Percentiles rank a stretch among this genome's conserved stretches.
These are phyloP conservation scores for Lepidonotus clava DNA, from an alignment of 2,888 invertebrate species.

Conservation along the genomic window DNA sequence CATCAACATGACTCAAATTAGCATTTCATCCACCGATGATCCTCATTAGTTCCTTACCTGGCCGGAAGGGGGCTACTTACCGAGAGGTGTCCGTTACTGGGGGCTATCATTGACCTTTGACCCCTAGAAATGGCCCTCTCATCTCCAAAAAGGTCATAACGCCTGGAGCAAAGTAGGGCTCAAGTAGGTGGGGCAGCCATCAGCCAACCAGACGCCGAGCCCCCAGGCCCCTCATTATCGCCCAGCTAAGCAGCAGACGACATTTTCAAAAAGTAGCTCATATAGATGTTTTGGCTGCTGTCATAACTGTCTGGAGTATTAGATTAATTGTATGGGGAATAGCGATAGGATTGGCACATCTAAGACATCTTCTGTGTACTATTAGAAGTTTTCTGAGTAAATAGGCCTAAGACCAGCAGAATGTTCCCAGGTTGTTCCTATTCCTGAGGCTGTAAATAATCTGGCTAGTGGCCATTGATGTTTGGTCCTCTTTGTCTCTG, in stretches of 20 bases:
- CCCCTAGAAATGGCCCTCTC: neutral
- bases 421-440: too few relatives aligned
- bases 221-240: neutral
- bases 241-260: neutral
- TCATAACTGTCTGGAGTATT: neutral
- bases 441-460: too few relatives aligned
- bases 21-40: too few relatives aligned
- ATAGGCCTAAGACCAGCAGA: too few relatives aligned
- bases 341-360: too few relatives aligned
- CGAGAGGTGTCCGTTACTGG: neutral
- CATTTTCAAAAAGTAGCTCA: neutral
- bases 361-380: too few relatives aligned
- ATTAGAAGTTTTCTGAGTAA: too few relatives aligned
- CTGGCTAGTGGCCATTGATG: too few relatives aligned
- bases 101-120: conserved; percentile 2
- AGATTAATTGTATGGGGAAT: too few relatives aligned
- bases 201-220: neutral
- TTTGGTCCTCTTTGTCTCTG: too few relatives aligned
- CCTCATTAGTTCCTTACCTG: conserved; percentile 9
- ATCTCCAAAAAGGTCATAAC: neutral
- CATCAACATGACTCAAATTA: neutral
- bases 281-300: neutral
- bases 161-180: neutral
- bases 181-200: neutral
- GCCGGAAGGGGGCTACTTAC: neutral